Percentiles rank a stretch among this genome's conserved stretches.
phyloP scores from a whole-genome alignment of 2,113 vertebrate species.

The Rhadina sibilatrix region DNA sequence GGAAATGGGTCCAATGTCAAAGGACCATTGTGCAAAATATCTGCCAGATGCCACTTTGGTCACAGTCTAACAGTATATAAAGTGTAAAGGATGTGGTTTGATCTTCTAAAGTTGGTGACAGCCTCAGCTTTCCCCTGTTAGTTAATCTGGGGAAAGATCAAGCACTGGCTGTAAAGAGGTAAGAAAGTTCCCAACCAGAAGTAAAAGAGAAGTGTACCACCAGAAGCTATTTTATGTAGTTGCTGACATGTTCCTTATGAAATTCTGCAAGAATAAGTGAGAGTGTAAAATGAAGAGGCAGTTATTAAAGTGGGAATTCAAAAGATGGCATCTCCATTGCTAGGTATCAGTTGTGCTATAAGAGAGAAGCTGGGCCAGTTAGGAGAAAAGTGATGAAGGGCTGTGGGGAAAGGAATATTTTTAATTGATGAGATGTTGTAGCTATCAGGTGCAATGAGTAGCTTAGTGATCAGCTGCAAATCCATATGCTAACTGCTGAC shows the following conservation, averaged over 20 bases:
- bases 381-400: not conserved
- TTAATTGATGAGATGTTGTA: not conserved
- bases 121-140: not conserved
- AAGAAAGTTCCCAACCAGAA: not conserved
- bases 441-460: conserved; percentile 5
- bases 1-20: not conserved
- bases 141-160: not conserved
- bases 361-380: not conserved
- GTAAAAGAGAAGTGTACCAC: not conserved
- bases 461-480: not conserved
- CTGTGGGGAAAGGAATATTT: not conserved
- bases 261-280: not conserved
- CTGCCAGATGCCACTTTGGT: not conserved
- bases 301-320: not conserved
- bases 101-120: not conserved
- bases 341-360: not conserved
- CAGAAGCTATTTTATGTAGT: not conserved
- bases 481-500: conserved; percentile 36
- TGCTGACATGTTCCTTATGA: not conserved
- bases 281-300: not conserved
- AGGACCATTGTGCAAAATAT: not conserved
- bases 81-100: not conserved
- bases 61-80: not conserved
- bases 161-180: not conserved
- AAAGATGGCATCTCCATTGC: not conserved